Conservation (phyloP, 2,888 invertebrate species). For the Cenopis cana region DNA sequence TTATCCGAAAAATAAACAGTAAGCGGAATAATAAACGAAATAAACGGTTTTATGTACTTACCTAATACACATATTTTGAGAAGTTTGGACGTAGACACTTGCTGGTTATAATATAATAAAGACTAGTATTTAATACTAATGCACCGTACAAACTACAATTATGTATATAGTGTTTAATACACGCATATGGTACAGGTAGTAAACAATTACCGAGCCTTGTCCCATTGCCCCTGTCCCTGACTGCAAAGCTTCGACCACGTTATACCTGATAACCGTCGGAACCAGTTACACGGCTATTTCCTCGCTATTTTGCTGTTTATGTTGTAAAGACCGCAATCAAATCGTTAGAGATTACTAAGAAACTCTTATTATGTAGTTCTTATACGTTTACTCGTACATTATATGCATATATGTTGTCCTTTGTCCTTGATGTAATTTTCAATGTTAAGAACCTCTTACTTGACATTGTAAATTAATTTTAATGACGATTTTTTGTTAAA, state of each 20-base stretch:
- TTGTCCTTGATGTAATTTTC: neutral
- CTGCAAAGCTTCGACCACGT: neutral
- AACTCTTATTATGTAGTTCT: neutral
- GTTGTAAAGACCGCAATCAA: slow-evolving; percentile 3
- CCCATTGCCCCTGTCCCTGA: slow-evolving; percentile 17
- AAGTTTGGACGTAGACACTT: no score
- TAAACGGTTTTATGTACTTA: no score
- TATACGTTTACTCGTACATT: neutral
- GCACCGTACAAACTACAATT: no score
- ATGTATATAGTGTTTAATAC: no score
- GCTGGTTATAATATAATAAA: no score
- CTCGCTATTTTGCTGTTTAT: slow-evolving; percentile 15
- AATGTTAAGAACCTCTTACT: no score
- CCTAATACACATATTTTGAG: no score
- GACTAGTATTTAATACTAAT: no score
- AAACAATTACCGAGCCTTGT: slow-evolving; percentile 7
- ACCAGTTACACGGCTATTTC: slow-evolving; percentile 28
- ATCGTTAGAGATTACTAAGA: neutral
- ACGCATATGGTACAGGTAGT: neutral
- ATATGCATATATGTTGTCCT: neutral
- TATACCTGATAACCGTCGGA: slow-evolving; percentile 13
- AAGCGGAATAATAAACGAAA: no score
- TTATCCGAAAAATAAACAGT: no score
- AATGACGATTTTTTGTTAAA: no score
- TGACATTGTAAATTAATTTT: no score